Evolutionary conservation across 2,797 vertebrate species (phyloP).

Genomic region (Heteromormyrus szaboi): DNA sequence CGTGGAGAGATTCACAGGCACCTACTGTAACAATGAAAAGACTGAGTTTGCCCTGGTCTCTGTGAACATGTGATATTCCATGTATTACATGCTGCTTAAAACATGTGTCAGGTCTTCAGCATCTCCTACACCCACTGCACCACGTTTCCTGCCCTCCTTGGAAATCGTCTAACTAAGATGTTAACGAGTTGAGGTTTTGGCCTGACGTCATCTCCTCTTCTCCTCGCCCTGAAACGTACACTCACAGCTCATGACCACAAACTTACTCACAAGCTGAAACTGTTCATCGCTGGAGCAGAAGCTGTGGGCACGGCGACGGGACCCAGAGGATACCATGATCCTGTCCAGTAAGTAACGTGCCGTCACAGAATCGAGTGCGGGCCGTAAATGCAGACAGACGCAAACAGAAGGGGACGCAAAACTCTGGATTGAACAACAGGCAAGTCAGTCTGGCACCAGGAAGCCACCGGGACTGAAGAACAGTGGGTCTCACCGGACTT

Average conservation of each 20-base stretch:
- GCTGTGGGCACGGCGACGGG: conserved; percentile 5
- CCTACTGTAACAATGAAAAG: neutral
- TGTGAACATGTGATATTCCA: neutral
- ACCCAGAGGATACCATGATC: conserved; percentile 42
- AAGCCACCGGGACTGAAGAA: neutral
- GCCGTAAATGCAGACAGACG: neutral
- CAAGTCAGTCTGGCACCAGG: neutral
- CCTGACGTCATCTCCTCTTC: conserved; percentile 36
- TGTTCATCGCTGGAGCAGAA: conserved; percentile 16
- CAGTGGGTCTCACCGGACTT: neutral
- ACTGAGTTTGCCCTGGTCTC: neutral
- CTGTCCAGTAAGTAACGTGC: conserved; percentile 45
- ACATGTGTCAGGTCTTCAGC: neutral
- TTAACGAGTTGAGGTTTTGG: conserved; percentile 41
- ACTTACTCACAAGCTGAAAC: neutral
- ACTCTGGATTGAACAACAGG: neutral
- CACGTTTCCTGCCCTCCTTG: conserved; percentile 8
- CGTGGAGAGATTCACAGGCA: neutral
- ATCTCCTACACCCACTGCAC: neutral
- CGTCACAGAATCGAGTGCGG: neutral
- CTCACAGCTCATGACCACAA: conserved; percentile 9
- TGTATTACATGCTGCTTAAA: neutral
- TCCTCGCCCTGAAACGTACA: neutral
- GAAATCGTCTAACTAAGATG: neutral
- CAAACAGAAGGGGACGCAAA: neutral